These are phyloP conservation scores for Channa argus DNA, from an alignment of 2,113 vertebrate genomes.

Conservation along the genomic window DNA sequence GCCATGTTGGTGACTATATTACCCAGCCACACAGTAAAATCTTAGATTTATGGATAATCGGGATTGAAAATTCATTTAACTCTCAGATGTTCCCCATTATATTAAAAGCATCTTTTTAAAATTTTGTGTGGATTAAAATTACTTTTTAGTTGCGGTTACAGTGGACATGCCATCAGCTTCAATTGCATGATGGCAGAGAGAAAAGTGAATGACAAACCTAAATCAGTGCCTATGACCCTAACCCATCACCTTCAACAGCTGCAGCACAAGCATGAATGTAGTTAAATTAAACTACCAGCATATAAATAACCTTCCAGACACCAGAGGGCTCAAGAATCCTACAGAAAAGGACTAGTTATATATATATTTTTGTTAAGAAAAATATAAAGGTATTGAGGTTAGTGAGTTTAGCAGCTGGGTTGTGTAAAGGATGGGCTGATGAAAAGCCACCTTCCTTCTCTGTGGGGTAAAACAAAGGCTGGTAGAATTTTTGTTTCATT, in stretches of 20 bases:
- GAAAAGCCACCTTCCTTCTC: slow-evolving; percentile 86
- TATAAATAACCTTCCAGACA: slow-evolving; percentile 36
- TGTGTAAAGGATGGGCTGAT: slow-evolving; percentile 30
- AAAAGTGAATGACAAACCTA: slow-evolving; percentile 23
- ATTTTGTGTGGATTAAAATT: slow-evolving; percentile 19
- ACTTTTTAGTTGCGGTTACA: slow-evolving; percentile 2
- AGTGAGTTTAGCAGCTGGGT: slow-evolving; percentile 28
- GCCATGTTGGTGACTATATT: slow-evolving; percentile 1
- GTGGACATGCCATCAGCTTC: slow-evolving; percentile 18
- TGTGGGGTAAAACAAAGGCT: slow-evolving; percentile 76
- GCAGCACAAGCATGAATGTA: slow-evolving; percentile 78
- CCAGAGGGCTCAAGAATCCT: slow-evolving; percentile 43
- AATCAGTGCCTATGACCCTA: slow-evolving; percentile 73
- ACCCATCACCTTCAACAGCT: slow-evolving; percentile 64
- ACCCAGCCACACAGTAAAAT: not conserved
- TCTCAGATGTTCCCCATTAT: too few relatives aligned
- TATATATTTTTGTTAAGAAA: slow-evolving; percentile 35
- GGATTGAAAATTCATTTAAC: not conserved
- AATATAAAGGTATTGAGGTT: slow-evolving; percentile 20
- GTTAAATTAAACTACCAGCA: slow-evolving; percentile 69
- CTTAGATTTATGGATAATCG: not conserved
- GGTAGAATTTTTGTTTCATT: slow-evolving; percentile 80
- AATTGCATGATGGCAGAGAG: slow-evolving; percentile 6
- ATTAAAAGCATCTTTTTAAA: not conserved
- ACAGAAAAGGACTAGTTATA: slow-evolving; percentile 30